phyloP scores from a whole-genome alignment of 2,113 vertebrate species.

The Bos taurus region ARS-UCD2.0 NC_037337.1:40935501-40936000 shows the following conservation, averaged over 20 bases:
- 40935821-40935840: not conserved
- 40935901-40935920: not conserved
- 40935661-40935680: not conserved
- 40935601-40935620: not conserved
- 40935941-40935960: not conserved
- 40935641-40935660: not conserved
- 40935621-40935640: not conserved
- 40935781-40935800: not conserved
- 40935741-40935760: not conserved
- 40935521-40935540: not conserved
- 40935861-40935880: not conserved
- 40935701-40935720: not conserved
- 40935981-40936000: not conserved
- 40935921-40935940: not conserved
- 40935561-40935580: not conserved
- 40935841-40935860: not conserved
- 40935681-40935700: not conserved
- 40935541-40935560: not conserved
- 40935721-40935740: not conserved
- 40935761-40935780: not conserved
- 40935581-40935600: not conserved
- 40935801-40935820: not conserved
- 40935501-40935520: not conserved
- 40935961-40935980: not conserved
- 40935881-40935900: not conserved